Conservation (phyloP, 2,888 invertebrate species). For the Zeuzera pyrina region DNA sequence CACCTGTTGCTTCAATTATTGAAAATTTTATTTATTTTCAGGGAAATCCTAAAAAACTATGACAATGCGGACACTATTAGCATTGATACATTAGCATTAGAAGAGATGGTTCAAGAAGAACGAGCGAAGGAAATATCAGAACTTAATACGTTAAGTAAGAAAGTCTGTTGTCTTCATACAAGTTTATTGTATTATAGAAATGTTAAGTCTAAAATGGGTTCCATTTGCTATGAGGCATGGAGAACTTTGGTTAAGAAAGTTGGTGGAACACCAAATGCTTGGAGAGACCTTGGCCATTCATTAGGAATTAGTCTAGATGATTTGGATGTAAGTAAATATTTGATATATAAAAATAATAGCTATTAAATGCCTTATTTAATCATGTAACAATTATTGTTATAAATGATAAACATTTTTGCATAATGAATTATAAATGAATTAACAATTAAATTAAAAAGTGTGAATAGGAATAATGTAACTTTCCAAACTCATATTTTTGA, state of each 20-base stretch:
- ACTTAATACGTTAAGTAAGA: constrained; percentile 44
- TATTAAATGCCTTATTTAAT: too few relatives aligned
- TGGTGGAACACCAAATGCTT: constrained; percentile 52
- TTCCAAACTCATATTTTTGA: too few relatives aligned
- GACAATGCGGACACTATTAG: constrained; percentile 49
- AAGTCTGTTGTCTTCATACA: constrained; percentile 51
- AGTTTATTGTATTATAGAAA: constrained; percentile 56
- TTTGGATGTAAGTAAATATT: constrained; percentile 50
- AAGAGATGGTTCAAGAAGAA: constrained; percentile 43
- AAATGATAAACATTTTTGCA: too few relatives aligned
- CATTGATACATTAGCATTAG: constrained; percentile 49
- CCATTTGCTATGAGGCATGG: constrained; percentile 54
- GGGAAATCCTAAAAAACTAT: constrained; percentile 38
- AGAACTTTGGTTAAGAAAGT: constrained; percentile 46
- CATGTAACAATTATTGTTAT: too few relatives aligned
- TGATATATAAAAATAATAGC: too few relatives aligned
- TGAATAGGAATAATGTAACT: too few relatives aligned
- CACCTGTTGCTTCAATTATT: constrained; percentile 8
- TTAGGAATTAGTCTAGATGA: constrained; percentile 48
- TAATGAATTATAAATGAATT: too few relatives aligned
- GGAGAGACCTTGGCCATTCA: constrained; percentile 51
- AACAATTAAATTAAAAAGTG: too few relatives aligned
- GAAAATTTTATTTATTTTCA: constrained; percentile 24
- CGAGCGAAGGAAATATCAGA: constrained; percentile 44
- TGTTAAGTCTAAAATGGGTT: constrained; percentile 44